Percentiles rank a stretch among this genome's conserved stretches.
Evolutionary conservation across 2,888 invertebrate species (phyloP).

Genomic region (Latheticus oryzae): DNA sequence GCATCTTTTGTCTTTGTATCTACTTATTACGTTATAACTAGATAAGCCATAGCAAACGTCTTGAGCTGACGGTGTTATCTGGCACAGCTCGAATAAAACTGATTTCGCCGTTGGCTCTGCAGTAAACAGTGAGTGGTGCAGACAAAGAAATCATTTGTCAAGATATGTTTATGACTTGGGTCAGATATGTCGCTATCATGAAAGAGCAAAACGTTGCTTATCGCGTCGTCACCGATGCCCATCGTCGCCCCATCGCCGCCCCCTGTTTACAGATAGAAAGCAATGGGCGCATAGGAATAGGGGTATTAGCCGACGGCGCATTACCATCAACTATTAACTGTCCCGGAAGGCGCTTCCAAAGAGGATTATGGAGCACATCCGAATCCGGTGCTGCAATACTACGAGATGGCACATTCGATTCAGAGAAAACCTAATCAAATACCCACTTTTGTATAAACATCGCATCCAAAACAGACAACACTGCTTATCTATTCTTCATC

Average conservation of each 20-base stretch:
- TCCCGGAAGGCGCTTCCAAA: slow-evolving; percentile 55
- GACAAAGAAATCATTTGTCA: slow-evolving; percentile 55
- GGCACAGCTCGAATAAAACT: slow-evolving; percentile 48
- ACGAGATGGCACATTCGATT: slow-evolving; percentile 37
- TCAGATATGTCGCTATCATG: slow-evolving; percentile 38
- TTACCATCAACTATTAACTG: slow-evolving; percentile 60
- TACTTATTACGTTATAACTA: slow-evolving; percentile 53
- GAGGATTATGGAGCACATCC: slow-evolving; percentile 54
- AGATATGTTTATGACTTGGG: slow-evolving; percentile 52
- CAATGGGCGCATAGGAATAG: slow-evolving; percentile 55
- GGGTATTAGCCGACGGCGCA: slow-evolving; percentile 56
- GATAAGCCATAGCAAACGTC: slow-evolving; percentile 45
- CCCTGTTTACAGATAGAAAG: slow-evolving; percentile 55
- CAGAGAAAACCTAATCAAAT: slow-evolving; percentile 39
- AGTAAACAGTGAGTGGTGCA: slow-evolving; percentile 44
- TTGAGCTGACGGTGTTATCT: slow-evolving; percentile 44
- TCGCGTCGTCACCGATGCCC: slow-evolving; percentile 26
- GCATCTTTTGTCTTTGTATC: slow-evolving; percentile 46
- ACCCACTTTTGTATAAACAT: slow-evolving; percentile 31
- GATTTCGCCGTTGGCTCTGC: slow-evolving; percentile 44
- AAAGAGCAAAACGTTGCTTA: slow-evolving; percentile 29
- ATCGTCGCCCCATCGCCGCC: slow-evolving; percentile 31
- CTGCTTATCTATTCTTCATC: slow-evolving; percentile 14
- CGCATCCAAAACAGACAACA: slow-evolving; percentile 30
- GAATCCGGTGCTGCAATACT: slow-evolving; percentile 45